Evolutionary conservation across 2,113 vertebrate species (phyloP).

Genomic region (Vidua macroura): DNA sequence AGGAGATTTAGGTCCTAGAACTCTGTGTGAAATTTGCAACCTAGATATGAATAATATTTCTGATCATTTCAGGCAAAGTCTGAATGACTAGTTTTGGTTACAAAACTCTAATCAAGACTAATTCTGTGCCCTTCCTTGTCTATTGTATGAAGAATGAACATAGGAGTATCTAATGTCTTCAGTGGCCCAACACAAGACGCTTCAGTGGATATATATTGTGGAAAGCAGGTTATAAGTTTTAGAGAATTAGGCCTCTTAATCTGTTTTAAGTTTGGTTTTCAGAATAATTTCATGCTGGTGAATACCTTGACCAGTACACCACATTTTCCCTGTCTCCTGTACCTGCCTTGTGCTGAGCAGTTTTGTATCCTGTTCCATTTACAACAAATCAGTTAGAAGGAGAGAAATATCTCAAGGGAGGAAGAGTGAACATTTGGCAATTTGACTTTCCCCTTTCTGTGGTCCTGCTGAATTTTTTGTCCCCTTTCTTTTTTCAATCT

Average conservation of each 20-base stretch:
- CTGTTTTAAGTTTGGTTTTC: background rate
- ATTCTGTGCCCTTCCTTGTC: background rate
- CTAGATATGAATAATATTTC: background rate
- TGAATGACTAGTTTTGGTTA: background rate
- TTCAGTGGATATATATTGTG: background rate
- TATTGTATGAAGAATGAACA: background rate
- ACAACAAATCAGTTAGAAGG: background rate
- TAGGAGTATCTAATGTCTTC: background rate
- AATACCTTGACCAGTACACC: background rate
- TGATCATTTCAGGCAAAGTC: background rate
- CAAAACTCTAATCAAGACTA: background rate
- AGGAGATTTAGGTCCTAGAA: background rate
- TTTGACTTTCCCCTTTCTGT: background rate
- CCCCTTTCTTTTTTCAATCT: background rate
- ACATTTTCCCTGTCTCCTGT: background rate
- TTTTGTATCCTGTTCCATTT: background rate
- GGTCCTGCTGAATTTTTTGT: background rate
- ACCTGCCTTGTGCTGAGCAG: background rate
- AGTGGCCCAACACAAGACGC: background rate
- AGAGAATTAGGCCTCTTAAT: background rate
- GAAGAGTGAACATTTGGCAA: background rate
- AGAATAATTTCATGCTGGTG: background rate
- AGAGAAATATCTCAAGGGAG: background rate
- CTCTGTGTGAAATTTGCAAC: background rate
- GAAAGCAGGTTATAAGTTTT: background rate